These are phyloP conservation scores for Xenentodon cancila DNA, from an alignment of 2,797 vertebrate species.

Conservation along the genomic window DNA sequence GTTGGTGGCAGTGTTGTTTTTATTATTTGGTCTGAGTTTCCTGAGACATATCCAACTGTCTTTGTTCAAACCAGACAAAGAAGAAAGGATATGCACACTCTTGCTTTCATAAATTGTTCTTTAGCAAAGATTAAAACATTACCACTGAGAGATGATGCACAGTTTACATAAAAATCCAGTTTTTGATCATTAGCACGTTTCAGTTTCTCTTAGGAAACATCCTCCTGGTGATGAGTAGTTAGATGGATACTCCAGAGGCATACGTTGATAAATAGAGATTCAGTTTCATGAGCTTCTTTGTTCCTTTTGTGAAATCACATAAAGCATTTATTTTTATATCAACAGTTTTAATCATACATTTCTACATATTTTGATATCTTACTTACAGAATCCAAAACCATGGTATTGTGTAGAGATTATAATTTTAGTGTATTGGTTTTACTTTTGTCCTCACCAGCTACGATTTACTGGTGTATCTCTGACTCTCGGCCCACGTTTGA, in stretches of 20 bases:
- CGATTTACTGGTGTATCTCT: too few species aligned
- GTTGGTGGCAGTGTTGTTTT: slow-evolving; percentile 45
- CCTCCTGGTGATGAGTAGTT: slow-evolving; percentile 22
- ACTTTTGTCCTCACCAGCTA: too few species aligned
- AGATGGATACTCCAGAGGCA: background rate
- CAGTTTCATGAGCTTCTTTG: too few species aligned
- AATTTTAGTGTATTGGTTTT: too few species aligned
- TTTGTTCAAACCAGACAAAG: slow-evolving; percentile 19
- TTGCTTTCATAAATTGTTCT: slow-evolving; percentile 5
- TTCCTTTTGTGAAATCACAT: background rate
- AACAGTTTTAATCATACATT: background rate
- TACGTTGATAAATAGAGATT: slow-evolving; percentile 6
- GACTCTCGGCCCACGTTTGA: too few species aligned
- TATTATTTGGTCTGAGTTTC: slow-evolving; percentile 5
- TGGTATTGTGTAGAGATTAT: background rate
- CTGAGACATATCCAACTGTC: background rate
- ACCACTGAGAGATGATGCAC: background rate
- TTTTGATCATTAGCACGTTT: slow-evolving; percentile 2
- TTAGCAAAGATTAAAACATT: slow-evolving; percentile 15
- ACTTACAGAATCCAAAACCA: background rate
- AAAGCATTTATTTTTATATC: slow-evolving; percentile 1
- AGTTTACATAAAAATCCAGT: background rate
- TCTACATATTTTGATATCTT: too few species aligned
- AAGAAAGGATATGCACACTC: background rate
- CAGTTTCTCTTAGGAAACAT: slow-evolving; percentile 8